These are phyloP conservation scores for Hydraecia micacea DNA, from an alignment of 2,888 invertebrate genomes.

Conservation along the genomic window DNA sequence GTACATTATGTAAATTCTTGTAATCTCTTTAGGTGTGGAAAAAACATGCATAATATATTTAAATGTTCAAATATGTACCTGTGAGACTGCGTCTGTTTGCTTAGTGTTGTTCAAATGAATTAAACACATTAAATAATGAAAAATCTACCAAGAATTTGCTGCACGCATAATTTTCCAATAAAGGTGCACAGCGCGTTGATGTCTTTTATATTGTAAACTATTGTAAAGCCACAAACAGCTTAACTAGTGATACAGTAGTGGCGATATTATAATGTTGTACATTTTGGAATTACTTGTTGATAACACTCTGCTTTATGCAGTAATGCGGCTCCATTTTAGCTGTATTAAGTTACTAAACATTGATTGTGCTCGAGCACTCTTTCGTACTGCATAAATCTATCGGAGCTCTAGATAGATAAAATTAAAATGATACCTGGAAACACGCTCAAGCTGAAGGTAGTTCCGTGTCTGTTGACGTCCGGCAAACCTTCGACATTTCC, in stretches of 20 bases:
- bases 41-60: conserved; percentile 41
- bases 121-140: conserved; percentile 31
- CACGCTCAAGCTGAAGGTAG: conserved; percentile 85
- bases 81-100: conserved; percentile 6
- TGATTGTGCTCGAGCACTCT: conserved; percentile 33
- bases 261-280: conserved; percentile 33
- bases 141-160: conserved; percentile 28
- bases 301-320: conserved; percentile 33
- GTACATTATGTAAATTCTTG: conserved; percentile 43
- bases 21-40: conserved; percentile 27
- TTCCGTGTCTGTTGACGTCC: conserved; percentile 88
- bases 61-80: conserved; percentile 16
- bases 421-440: conserved; percentile 86
- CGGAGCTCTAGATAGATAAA: conserved; percentile 75
- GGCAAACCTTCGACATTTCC: conserved; percentile 89
- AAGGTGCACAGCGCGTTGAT: conserved; percentile 71
- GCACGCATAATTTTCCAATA: conserved; percentile 38
- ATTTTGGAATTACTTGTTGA: conserved; percentile 39
- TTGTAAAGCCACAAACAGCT: conserved; percentile 25
- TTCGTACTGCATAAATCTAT: conserved; percentile 60
- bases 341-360: conserved; percentile 32
- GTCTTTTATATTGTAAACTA: conserved; percentile 72
- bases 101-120: conserved; percentile 33
- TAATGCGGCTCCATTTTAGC: conserved; percentile 30
- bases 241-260: conserved; percentile 9